Base-by-base conservation (phyloP, 2,888 invertebrate genomes). In the Pristionchus fissidentatus region DNA sequence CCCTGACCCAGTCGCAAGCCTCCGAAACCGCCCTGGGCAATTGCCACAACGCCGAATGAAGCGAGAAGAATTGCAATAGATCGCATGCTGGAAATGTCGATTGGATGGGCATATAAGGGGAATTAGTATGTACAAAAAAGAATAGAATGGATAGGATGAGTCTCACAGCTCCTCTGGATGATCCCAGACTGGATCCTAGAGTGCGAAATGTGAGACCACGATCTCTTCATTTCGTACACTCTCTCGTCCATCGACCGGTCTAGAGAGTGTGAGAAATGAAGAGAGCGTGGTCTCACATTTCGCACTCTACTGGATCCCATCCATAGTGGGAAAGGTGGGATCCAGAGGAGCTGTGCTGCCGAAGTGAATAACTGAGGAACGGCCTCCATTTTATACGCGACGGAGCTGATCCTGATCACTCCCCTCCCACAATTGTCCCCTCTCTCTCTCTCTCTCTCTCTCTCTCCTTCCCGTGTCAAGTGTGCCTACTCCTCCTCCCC, bases 381-480 rank as follows among this genome's bases (percentile, higher is more conserved):
- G 32, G 29, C 41, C n/a, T 4, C 29, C 49, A 46, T 52, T 75
- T 49, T 75, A 75, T 75, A 75, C 49, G 1, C 41, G 73, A 43
- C 75, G 75, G 41, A 26, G 75, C 46, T 29, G 75, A 26, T 75
- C 49, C 75, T 49, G 75, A 49, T 75, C 49, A 49, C 10, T 35
- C 19, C 49, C 0, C 29, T 5, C 62, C 29, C 35, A 29, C 62
- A 3, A 26, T 29, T 5, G n/a, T 15, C 19, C 4, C 32, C 8
- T 62, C 62, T 62, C 29, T 32, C 29, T 26, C 26, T 22, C 73
- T 32, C 38, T 73, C 73, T 46, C 26, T 15, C 32, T 19, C 73
- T 29, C 73, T 26, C 73, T 35, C 73, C 73, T 43, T 73, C 73
- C 29, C 46, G 49, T 49, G n/a, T n/a, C n/a, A n/a, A n/a, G n/a